phyloP scores from a whole-genome alignment of 2,888 invertebrate genomes.

The Amiota communis region DNA sequence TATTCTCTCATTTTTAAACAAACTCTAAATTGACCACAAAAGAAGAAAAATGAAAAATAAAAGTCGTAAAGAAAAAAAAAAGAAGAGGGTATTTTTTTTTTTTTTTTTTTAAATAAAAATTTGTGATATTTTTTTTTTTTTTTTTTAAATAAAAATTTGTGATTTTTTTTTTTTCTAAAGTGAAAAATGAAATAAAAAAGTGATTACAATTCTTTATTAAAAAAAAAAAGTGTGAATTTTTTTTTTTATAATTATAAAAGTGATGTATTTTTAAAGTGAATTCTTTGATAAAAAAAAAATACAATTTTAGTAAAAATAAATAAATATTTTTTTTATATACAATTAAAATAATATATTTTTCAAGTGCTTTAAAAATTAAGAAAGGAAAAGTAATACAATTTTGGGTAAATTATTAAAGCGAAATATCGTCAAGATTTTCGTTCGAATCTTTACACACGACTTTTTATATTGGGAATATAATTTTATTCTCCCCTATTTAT shows the following conservation, averaged over 20 bases:
- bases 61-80: background rate
- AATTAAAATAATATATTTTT: too few relatives aligned
- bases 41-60: too few relatives aligned
- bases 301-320: too few relatives aligned
- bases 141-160: slow-evolving; percentile 36
- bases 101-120: slow-evolving; percentile 21
- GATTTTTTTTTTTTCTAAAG: slow-evolving; percentile 14
- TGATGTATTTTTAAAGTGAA: slow-evolving; percentile 4
- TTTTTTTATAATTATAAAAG: slow-evolving; percentile 10
- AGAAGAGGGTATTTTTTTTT: slow-evolving; percentile 4
- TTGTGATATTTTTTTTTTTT: slow-evolving; percentile 32
- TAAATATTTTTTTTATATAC: background rate
- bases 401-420: too few relatives aligned
- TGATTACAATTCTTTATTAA: background rate
- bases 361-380: slow-evolving; percentile 34
- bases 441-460: too few relatives aligned
- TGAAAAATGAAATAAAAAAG: too few relatives aligned
- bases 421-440: background rate
- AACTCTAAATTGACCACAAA: too few relatives aligned
- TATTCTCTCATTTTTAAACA: too few relatives aligned
- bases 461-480: too few relatives aligned
- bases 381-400: background rate
- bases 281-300: too few relatives aligned
- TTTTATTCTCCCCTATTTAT: too few relatives aligned
- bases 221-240: too few relatives aligned